A percentile compares a stretch with the other conserved stretches of the same genome.
Evolutionary conservation across 92 coral and sea anemone genomes (phyloP).

Genomic region (Heteractis magnifica): DNA sequence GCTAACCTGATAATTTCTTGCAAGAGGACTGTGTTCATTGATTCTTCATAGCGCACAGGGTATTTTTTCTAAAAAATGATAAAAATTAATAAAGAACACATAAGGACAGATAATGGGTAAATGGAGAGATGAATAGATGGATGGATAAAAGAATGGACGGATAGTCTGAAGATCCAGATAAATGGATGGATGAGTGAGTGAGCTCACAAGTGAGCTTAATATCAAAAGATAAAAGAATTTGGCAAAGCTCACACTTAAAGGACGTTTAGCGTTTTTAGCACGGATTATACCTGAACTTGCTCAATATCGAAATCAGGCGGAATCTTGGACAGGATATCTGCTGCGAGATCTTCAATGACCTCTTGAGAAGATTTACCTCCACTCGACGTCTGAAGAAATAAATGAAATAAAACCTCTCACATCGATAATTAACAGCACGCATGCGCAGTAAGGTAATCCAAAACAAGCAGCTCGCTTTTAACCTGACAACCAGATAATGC

Average conservation of each 20-base stretch:
- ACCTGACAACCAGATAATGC: too few relatives aligned
- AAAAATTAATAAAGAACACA: not conserved
- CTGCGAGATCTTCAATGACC: conserved; percentile 89
- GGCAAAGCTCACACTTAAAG: not conserved
- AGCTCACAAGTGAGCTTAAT: not conserved
- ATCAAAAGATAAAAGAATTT: not conserved
- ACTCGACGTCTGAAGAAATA: conserved; percentile 70
- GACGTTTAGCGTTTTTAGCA: not conserved
- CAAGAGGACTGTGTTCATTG: conserved; percentile 93
- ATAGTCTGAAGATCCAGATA: not conserved
- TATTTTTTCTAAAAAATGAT: conserved; percentile 74
- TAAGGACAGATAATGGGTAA: not conserved
- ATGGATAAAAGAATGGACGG: not conserved
- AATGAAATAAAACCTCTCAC: not conserved
- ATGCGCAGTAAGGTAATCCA: too few relatives aligned
- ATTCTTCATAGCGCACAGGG: conserved; percentile 93
- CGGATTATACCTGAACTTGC: conserved; percentile 74
- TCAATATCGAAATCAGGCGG: conserved; percentile 87
- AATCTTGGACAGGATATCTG: conserved; percentile 87
- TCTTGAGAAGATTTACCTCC: conserved; percentile 94
- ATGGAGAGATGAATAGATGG: not conserved
- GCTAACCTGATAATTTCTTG: conserved; percentile 92
- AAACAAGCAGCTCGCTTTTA: too few relatives aligned
- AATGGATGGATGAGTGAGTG: not conserved
- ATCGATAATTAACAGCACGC: too few relatives aligned